These are phyloP conservation scores for Andrena fulva DNA, from an alignment of 2,888 invertebrate genomes.

Conservation along the genomic window DNA sequence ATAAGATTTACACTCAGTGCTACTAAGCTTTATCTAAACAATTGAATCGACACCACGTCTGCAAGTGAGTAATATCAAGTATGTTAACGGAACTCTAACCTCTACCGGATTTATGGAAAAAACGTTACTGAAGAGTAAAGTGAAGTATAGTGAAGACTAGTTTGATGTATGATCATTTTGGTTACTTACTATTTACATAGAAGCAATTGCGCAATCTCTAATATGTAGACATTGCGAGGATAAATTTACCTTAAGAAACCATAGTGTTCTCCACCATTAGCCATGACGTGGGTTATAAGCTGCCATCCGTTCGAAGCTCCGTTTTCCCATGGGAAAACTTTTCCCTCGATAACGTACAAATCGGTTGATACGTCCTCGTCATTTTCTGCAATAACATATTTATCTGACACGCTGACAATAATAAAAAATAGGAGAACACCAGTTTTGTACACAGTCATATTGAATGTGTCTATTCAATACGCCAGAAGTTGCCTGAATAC, in stretches of 20 bases:
- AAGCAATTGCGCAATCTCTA: background rate
- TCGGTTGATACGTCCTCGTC: constrained; percentile 86
- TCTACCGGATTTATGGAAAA: background rate
- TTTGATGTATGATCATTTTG: background rate
- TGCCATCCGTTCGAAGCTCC: constrained; percentile 89
- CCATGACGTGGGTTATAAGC: constrained; percentile 90
- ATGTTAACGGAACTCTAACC: constrained; percentile 17
- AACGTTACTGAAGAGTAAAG: too few species aligned
- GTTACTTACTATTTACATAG: background rate
- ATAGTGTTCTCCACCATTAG: constrained; percentile 95
- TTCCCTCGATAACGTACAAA: constrained; percentile 92
- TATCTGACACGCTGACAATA: constrained; percentile 44
- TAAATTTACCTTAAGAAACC: constrained; percentile 90
- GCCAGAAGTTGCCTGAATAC: background rate
- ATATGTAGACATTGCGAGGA: background rate
- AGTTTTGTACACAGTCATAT: constrained; percentile 39
- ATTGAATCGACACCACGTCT: too few species aligned
- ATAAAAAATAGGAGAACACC: constrained; percentile 52
- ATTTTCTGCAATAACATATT: constrained; percentile 74
- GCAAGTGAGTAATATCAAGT: background rate
- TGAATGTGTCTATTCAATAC: constrained; percentile 7
- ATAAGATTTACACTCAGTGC: too few species aligned
- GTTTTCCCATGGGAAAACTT: constrained; percentile 91
- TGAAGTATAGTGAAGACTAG: too few species aligned
- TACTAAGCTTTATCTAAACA: too few species aligned